Conservation (phyloP, 2,797 vertebrate species). For the Pteronotus mesoamericanus region DNA sequence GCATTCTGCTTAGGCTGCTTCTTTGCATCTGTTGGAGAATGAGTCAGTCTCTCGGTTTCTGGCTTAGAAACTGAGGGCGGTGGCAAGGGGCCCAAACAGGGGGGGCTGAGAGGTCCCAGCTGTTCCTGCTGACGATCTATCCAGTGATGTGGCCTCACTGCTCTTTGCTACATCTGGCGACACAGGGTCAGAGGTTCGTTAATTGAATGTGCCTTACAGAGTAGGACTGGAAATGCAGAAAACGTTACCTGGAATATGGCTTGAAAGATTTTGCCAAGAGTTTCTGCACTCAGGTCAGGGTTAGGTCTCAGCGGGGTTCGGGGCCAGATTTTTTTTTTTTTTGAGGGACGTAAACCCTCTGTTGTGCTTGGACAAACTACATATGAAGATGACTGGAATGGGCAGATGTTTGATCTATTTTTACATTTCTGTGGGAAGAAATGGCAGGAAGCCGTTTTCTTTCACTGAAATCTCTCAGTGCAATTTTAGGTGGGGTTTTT, state of each 20-base stretch:
- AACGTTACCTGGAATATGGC: background rate
- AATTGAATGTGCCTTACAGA: background rate
- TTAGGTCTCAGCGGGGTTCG: background rate
- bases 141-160: background rate
- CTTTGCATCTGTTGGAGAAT: background rate
- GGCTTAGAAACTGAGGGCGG: background rate
- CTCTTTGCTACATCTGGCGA: background rate
- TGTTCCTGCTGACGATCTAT: accelerated
- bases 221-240: background rate
- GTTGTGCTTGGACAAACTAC: background rate
- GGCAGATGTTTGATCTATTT: constrained; percentile 33
- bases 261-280: background rate
- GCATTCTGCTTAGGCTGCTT: background rate
- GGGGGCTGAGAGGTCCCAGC: background rate
- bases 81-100: background rate
- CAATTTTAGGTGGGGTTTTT: background rate
- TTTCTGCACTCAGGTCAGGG: background rate
- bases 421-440: constrained; percentile 40
- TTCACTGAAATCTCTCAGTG: background rate
- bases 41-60: background rate
- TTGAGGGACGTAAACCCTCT: background rate
- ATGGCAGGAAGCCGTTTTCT: constrained; percentile 25
- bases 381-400: background rate
- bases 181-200: background rate
- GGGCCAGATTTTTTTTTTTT: background rate